phyloP scores from a whole-genome alignment of 2,888 invertebrate species.

The Drosophila gaucha region DNA sequence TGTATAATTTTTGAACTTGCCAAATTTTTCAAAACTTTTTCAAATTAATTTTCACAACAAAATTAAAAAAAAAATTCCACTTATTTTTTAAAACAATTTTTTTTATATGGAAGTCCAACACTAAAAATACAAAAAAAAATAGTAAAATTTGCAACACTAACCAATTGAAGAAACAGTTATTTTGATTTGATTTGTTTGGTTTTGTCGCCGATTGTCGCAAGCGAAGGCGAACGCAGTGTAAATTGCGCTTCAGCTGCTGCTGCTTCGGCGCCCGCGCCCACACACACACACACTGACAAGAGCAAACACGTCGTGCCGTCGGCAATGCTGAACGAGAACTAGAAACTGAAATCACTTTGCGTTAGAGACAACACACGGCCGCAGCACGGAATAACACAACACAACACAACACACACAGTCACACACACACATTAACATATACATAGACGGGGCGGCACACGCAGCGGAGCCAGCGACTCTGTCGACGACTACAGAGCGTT shows the following conservation, averaged over 20 bases:
- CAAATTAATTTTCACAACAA: not conserved
- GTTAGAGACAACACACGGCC: constrained; percentile 32
- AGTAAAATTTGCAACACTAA: constrained; percentile 17
- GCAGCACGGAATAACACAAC: too few species aligned
- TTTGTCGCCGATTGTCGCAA: constrained; percentile 28
- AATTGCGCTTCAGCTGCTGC: constrained; percentile 30
- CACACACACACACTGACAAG: constrained; percentile 34
- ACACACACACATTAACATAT: too few species aligned
- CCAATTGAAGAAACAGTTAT: constrained; percentile 28
- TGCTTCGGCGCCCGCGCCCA: constrained; percentile 44
- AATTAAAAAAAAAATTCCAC: constrained; percentile 2
- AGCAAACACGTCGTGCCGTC: constrained; percentile 82
- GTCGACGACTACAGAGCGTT: constrained; percentile 54
- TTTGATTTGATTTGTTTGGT: constrained; percentile 33
- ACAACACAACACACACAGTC: too few species aligned
- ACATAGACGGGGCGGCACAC: constrained; percentile 23
- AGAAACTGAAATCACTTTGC: constrained; percentile 58
- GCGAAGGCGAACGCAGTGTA: constrained; percentile 22
- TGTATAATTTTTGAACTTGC: not conserved
- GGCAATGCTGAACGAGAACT: constrained; percentile 84
- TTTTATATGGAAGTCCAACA: constrained; percentile 7
- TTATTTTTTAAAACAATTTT: constrained; percentile 11
- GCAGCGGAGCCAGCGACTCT: constrained; percentile 46
- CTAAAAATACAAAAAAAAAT: constrained; percentile 27
- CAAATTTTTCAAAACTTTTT: constrained; percentile 1